These are phyloP conservation scores for Asteroscopus sphinx DNA, from an alignment of 2,888 invertebrate genomes.

Conservation along the genomic window DNA sequence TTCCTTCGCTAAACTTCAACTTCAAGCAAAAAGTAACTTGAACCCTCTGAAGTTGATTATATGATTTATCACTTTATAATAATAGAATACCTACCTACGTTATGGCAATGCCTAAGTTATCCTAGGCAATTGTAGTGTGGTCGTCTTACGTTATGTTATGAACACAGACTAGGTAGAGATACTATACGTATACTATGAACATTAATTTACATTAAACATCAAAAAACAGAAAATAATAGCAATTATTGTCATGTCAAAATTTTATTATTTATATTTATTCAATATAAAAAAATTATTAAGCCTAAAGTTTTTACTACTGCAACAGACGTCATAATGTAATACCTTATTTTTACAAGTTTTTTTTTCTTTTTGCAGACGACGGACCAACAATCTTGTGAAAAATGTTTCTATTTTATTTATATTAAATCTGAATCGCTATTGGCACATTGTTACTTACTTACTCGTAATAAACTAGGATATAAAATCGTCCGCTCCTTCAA, in stretches of 20 bases:
- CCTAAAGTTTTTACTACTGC: slow-evolving; percentile 56
- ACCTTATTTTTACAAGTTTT: slow-evolving; percentile 58
- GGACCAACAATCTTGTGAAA: slow-evolving; percentile 40
- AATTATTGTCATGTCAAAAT: too few relatives aligned
- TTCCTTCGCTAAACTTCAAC: slow-evolving; percentile 58
- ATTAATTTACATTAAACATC: too few relatives aligned
- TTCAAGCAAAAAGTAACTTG: slow-evolving; percentile 44
- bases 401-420: slow-evolving; percentile 56
- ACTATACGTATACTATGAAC: too few relatives aligned
- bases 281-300: too few relatives aligned
- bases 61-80: slow-evolving; percentile 53
- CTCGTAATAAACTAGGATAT: slow-evolving; percentile 68
- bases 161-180: too few relatives aligned
- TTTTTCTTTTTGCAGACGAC: slow-evolving; percentile 41
- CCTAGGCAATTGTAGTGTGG: slow-evolving; percentile 18
- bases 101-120: too few relatives aligned
- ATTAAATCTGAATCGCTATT: too few relatives aligned
- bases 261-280: too few relatives aligned
- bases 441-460: too few relatives aligned
- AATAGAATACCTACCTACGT: slow-evolving; percentile 47
- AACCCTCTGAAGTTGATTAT: slow-evolving; percentile 51
- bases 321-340: slow-evolving; percentile 45
- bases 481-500: slow-evolving; percentile 62
- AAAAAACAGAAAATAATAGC: too few relatives aligned
- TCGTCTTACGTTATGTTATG: too few relatives aligned